Evolutionary conservation across 35 echinoderm and acorn worm genomes (phyloP).

Genomic region (Diadema setosum): DNA sequence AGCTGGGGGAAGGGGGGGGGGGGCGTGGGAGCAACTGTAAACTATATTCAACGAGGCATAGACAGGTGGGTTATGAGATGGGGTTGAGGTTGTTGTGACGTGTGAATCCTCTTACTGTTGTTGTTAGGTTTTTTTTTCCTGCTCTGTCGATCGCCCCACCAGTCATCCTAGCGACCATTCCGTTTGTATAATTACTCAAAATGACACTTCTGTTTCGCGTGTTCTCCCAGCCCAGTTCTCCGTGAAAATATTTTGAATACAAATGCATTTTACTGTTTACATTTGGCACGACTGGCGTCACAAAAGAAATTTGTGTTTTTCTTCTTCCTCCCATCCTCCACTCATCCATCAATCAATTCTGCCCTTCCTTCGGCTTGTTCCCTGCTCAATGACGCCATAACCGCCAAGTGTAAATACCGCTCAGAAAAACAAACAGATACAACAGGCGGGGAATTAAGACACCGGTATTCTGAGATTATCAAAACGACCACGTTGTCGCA

Average conservation of each 20-base stretch:
- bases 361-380: background rate
- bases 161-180: background rate
- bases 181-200: background rate
- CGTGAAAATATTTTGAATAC: conserved; percentile 10
- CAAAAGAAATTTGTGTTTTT: background rate
- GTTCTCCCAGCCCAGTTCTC: background rate
- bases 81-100: too few species aligned
- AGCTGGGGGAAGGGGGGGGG: background rate
- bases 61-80: too few species aligned
- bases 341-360: background rate
- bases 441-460: too few species aligned
- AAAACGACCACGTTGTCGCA: background rate
- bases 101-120: too few species aligned
- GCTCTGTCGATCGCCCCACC: too few species aligned
- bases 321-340: background rate
- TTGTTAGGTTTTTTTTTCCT: too few species aligned
- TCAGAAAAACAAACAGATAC: too few species aligned
- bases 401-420: background rate
- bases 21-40: too few species aligned
- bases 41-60: too few species aligned
- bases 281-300: background rate
- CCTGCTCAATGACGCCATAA: background rate
- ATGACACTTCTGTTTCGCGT: background rate
- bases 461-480: background rate
- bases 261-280: background rate